A percentile compares a stretch with the other conserved stretches of the same genome.
These are phyloP conservation scores for Sussaba pulchella DNA, from an alignment of 2,888 invertebrate species.

Conservation along the genomic window DNA sequence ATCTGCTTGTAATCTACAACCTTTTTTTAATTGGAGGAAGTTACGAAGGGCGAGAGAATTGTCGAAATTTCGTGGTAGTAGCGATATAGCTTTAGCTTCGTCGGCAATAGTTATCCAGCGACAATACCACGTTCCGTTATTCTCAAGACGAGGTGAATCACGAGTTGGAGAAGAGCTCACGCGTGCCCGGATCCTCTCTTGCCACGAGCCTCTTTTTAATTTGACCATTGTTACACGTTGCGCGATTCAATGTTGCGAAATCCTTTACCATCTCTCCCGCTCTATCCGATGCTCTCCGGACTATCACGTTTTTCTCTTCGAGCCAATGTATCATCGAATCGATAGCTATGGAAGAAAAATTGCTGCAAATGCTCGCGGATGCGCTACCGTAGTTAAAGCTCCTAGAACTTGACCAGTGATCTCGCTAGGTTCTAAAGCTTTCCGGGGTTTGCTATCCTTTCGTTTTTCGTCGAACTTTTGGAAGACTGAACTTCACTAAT, in stretches of 20 bases:
- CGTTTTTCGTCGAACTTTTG: background rate
- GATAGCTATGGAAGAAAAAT: conserved; percentile 32
- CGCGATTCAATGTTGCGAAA: conserved; percentile 62
- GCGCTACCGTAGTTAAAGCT: no score
- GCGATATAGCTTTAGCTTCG: conserved; percentile 29
- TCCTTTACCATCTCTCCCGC: conserved; percentile 15
- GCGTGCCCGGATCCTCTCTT: conserved; percentile 63
- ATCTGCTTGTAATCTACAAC: conserved; percentile 78
- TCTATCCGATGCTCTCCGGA: conserved; percentile 11
- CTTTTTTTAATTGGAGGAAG: conserved; percentile 82
- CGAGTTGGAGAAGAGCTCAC: conserved; percentile 60
- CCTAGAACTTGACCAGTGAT: no score
- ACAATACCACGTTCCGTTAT: background rate
- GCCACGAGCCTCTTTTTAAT: conserved; percentile 45
- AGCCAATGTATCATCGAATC: background rate
- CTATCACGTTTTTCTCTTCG: conserved; percentile 17
- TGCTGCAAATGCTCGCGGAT: background rate
- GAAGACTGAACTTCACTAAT: no score
- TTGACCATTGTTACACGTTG: conserved; percentile 66
- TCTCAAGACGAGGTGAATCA: conserved; percentile 29
- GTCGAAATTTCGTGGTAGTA: conserved; percentile 72
- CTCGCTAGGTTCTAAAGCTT: no score
- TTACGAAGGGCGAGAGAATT: conserved; percentile 79
- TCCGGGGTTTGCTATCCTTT: background rate
- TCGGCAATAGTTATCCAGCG: background rate